Evolutionary conservation across 1,140 invertebrate species (phyloP), one percentile per base, ranked within the genome.

Genomic region (Melipona quadrifasciata): DNA sequence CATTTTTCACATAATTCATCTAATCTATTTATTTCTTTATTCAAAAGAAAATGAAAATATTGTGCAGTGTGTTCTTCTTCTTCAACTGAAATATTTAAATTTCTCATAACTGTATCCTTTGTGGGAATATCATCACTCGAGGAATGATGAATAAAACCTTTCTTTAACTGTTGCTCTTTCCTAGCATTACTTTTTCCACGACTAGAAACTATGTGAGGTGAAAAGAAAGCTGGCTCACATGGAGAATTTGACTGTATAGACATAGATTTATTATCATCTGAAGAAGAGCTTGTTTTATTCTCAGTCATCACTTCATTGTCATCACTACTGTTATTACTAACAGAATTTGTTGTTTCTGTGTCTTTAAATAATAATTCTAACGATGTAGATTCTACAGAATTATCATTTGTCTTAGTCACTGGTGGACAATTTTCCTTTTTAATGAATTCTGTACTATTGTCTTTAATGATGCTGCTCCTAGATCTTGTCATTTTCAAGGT

Each of bases 21-120:
- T 0, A 96, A 92, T 65, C 95, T 93, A 0, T 90, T 72, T 8
- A 94, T 95, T 91, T 96, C 95, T 11, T 92, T 91, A 0, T 95
- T 90, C 24, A 96, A 86, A 61, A 96, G 91, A 64, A 92, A 84
- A 21, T 95, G 94, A 79, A 96, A 96, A 82, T 96, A 96, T n/a
- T 93, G 89, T 8, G 95, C 94, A 0, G 95, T 94, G 19, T 93
- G 93, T 79, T 95, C 85, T 68, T 95, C 93, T 21, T 95, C 93
- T 27, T 95, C 93, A 0, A 91, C 53, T 0, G 92, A 94, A 61
- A 93, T 94, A 77, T 94, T 94, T 11, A 94, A 67, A 79, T 71
- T 93, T 70, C 94, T 70, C 91, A 93, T 93, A 1, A 94, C 84
- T 1, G 88, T 93, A 0, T 94, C 93, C 61, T 95, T 94, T 0